Conservation (phyloP, 2,797 vertebrate species). For the Hippopotamyrus pictus region DNA sequence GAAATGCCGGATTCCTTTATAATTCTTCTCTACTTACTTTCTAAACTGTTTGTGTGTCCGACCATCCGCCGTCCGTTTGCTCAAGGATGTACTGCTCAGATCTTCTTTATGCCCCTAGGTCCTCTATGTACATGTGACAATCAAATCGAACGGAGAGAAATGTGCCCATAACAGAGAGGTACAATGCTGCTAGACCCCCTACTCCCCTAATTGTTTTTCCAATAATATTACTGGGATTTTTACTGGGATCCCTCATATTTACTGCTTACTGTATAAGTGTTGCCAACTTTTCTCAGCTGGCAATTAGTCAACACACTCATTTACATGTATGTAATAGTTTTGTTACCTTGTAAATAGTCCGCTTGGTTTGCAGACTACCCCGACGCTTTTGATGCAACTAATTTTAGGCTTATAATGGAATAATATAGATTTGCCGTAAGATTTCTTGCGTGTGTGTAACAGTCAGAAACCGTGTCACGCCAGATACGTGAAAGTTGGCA, state of each 20-base stretch:
- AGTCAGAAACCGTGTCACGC: background rate
- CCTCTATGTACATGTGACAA: background rate
- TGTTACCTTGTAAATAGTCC: background rate
- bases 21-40: background rate
- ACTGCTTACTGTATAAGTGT: background rate
- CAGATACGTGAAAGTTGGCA: background rate
- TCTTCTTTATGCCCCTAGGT: background rate
- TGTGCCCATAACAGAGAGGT: background rate
- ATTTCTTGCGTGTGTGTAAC: background rate
- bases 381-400: background rate
- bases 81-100: background rate
- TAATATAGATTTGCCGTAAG: background rate
- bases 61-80: background rate
- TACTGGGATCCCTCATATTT: background rate
- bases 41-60: background rate
- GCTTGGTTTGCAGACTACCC: background rate
- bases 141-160: background rate
- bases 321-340: background rate
- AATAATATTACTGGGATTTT: background rate
- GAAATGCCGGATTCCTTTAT: background rate
- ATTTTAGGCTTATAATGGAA: background rate
- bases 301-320: background rate
- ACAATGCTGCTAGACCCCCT: background rate
- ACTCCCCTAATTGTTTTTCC: background rate
- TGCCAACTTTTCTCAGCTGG: background rate